Base-by-base conservation (phyloP, 2,888 invertebrate species). In the Netelia fuscicornis region DNA sequence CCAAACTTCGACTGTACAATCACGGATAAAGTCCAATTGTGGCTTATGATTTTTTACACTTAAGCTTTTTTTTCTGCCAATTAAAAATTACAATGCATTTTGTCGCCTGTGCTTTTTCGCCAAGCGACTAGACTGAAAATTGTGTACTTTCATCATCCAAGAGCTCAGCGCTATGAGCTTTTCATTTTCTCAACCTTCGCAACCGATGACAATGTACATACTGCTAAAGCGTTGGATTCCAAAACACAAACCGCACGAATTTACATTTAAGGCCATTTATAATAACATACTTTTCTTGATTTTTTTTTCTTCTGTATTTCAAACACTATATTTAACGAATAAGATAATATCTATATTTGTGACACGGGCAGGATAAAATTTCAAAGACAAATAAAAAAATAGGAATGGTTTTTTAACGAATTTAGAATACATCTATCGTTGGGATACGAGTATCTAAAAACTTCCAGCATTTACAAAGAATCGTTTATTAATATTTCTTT, bases 1-100 rank as follows among this genome's bases (percentile, higher is more conserved):
- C 95, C 13, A 95, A 96, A 89, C 93, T 97, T 83, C 95, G 96
- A 76, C 92, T 97, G 68, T 97, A 97, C 91, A 96, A 96, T 86
- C 89, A 92, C 76, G 87, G 86, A 74, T 86, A 88, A 85, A 71
- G 13, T 72, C 17, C n/a, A 30, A 52, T 23, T 62, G 64, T 20
- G 11, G 17, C 60, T 10, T 0, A 10, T 37, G 0, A 13, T 13
- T 48, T 75, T 3, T 42, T 42, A 2, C 23, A 17, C 5, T 67
- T 8, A 10, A 11, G 5, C 54, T 30, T 37, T 42, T 17, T 17
- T 20, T 56, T 11, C 1, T 52, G 5, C 52, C 52, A n/a, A 2
- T 37, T 11, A 52, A 52, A 52, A 52, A 52, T 11, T 52, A 52
- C n/a, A 13, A 5, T 52, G 52, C 52, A 56, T 9, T 20, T 17